Conservation (phyloP, 2,888 invertebrate genomes). For the Rhagium mordax region DNA sequence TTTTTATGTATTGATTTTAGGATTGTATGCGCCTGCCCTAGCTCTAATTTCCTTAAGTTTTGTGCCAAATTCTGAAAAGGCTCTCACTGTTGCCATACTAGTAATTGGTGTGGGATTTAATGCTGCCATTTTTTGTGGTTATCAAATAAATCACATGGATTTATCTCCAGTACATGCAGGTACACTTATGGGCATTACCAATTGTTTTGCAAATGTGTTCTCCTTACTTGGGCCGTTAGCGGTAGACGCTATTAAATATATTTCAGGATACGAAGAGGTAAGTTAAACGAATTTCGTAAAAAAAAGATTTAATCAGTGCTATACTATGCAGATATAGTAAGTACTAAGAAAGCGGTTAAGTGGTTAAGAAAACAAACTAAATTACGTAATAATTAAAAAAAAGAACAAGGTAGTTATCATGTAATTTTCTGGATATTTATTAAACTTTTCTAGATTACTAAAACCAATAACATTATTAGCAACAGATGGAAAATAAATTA, state of each 20-base stretch:
- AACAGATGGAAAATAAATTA: too few species aligned
- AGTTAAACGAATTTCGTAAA: conserved; percentile 56
- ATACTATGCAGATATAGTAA: too few species aligned
- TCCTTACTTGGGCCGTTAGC: conserved; percentile 83
- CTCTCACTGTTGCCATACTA: conserved; percentile 78
- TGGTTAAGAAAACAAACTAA: too few species aligned
- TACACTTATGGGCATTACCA: conserved; percentile 86
- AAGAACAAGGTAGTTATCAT: too few species aligned
- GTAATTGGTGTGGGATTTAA: conserved; percentile 84
- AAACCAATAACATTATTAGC: too few species aligned
- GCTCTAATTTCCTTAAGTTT: conserved; percentile 76
- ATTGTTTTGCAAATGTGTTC: conserved; percentile 80
- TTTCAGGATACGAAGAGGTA: conserved; percentile 74
- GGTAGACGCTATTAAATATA: conserved; percentile 74
- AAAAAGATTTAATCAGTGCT: background rate
- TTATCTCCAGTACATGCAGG: conserved; percentile 87
- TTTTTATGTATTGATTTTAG: conserved; percentile 61
- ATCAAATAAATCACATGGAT: conserved; percentile 85
- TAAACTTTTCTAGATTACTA: too few species aligned
- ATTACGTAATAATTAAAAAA: too few species aligned
- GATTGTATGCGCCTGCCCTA: conserved; percentile 74
- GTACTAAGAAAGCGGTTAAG: too few species aligned
- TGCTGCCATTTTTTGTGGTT: conserved; percentile 82
- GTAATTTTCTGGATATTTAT: too few species aligned
- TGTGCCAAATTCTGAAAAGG: conserved; percentile 72